A percentile compares a stretch with the other conserved stretches of the same genome.
Evolutionary conservation across 35 echinoderm and acorn worm genomes (phyloP).

Genomic region (Ptychodera flava): DNA sequence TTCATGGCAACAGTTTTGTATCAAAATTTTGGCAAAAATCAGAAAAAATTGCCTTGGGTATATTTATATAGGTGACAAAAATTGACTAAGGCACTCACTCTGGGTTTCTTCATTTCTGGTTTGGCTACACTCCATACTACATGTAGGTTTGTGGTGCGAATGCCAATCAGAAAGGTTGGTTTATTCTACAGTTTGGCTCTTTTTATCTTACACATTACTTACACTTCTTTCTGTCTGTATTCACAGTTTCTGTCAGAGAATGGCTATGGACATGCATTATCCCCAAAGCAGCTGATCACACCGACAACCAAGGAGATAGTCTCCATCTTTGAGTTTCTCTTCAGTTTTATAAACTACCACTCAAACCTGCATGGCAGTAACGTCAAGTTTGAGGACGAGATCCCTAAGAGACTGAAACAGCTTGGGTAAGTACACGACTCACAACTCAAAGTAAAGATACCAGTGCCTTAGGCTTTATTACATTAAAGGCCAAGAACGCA

Average conservation of each 20-base stretch:
- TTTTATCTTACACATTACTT: too few relatives aligned
- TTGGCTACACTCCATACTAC: too few relatives aligned
- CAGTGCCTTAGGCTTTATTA: not conserved
- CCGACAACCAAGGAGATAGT: slow-evolving; percentile 95
- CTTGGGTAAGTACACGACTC: slow-evolving; percentile 71
- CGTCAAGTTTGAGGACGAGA: slow-evolving; percentile 74
- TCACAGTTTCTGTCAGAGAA: slow-evolving; percentile 83
- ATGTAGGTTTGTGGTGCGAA: too few relatives aligned
- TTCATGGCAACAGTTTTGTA: too few relatives aligned
- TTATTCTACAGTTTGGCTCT: too few relatives aligned
- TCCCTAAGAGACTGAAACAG: slow-evolving; percentile 71
- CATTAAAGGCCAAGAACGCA: not conserved
- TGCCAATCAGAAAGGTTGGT: too few relatives aligned
- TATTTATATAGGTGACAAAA: too few relatives aligned
- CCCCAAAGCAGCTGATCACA: slow-evolving; percentile 53
- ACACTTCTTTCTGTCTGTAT: too few relatives aligned
- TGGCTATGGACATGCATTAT: slow-evolving; percentile 47
- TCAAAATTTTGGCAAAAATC: too few relatives aligned
- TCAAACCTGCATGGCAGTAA: slow-evolving; percentile 21
- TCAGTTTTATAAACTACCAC: slow-evolving; percentile 53
- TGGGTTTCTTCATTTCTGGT: too few relatives aligned
- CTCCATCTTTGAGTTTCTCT: slow-evolving; percentile 81
- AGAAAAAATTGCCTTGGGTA: too few relatives aligned
- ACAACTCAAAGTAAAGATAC: not conserved
- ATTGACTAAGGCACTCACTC: too few relatives aligned